A percentile compares a stretch with the other conserved stretches of the same genome.
Evolutionary conservation across 1,140 invertebrate species (phyloP).

Genomic region (Carcinoscorpius rotundicauda): DNA sequence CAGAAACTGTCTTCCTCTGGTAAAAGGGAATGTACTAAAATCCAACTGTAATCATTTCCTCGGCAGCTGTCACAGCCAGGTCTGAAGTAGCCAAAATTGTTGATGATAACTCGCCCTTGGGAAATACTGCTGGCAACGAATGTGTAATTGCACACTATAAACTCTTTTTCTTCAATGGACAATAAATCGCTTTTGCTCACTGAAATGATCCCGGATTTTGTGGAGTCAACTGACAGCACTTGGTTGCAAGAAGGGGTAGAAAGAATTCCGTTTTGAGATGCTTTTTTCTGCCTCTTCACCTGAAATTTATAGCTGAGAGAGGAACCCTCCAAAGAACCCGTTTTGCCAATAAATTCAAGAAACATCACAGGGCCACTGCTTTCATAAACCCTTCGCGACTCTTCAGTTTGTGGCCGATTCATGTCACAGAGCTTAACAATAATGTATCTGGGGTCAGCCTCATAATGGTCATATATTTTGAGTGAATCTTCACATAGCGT

Average conservation of each 20-base stretch:
- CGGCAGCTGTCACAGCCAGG: too few relatives aligned
- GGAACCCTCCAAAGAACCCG: constrained; percentile 24
- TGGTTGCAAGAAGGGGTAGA: too few relatives aligned
- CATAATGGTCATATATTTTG: constrained; percentile 21
- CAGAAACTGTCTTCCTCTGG: too few relatives aligned
- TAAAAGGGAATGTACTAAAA: too few relatives aligned
- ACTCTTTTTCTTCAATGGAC: background rate
- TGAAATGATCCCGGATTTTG: too few relatives aligned
- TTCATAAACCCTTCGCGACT: constrained; percentile 18
- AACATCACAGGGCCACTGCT: constrained; percentile 19
- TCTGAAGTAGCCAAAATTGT: too few relatives aligned
- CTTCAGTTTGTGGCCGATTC: constrained; percentile 19
- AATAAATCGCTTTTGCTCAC: too few relatives aligned
- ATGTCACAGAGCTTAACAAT: constrained; percentile 25
- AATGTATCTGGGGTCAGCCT: constrained; percentile 22
- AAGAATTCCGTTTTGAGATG: too few relatives aligned
- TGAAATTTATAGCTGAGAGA: constrained; percentile 25
- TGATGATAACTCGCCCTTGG: constrained; percentile 14
- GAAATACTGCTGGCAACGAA: constrained; percentile 18
- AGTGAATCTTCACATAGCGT: constrained; percentile 24
- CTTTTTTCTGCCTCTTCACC: constrained; percentile 3
- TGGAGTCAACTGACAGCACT: too few relatives aligned
- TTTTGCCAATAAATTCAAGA: constrained; percentile 20
- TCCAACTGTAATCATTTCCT: too few relatives aligned
- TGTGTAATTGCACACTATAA: constrained; percentile 21